phyloP scores from a whole-genome alignment of 2,797 vertebrate species.

The Synanceia verrucosa region DNA sequence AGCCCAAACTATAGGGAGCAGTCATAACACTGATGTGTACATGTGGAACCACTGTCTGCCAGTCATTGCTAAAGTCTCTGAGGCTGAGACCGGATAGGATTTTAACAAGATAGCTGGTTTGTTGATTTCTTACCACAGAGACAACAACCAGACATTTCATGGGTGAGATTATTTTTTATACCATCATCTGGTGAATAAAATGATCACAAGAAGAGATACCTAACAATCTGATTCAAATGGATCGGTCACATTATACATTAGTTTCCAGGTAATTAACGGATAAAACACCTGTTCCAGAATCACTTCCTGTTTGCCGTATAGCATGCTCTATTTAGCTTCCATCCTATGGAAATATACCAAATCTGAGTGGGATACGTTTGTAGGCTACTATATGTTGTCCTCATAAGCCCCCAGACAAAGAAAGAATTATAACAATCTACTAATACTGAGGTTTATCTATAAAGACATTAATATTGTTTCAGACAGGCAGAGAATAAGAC shows the following conservation, averaged over 20 bases:
- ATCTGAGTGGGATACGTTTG: background rate
- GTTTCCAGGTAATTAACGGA: background rate
- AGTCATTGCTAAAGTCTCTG: conserved; percentile 36
- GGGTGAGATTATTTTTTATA: background rate
- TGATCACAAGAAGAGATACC: background rate
- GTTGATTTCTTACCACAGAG: background rate
- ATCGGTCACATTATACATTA: background rate
- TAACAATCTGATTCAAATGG: background rate
- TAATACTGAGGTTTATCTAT: background rate
- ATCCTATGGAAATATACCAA: background rate
- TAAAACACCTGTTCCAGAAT: background rate
- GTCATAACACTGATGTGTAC: conserved; percentile 52
- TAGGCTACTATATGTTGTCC: no score
- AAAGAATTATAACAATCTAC: background rate
- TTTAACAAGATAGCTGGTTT: conserved; percentile 17
- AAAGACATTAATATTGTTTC: background rate
- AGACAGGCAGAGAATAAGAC: background rate
- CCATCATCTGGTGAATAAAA: background rate
- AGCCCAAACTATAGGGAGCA: conserved; percentile 56
- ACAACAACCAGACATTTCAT: background rate
- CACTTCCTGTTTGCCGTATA: background rate
- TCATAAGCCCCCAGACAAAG: background rate
- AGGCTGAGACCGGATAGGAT: conserved; percentile 14
- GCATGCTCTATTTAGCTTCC: background rate
- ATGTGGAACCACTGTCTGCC: conserved; percentile 58